These are phyloP conservation scores for Mystacornis crossleyi DNA, from an alignment of 2,113 vertebrate species.

Conservation along the genomic window DNA sequence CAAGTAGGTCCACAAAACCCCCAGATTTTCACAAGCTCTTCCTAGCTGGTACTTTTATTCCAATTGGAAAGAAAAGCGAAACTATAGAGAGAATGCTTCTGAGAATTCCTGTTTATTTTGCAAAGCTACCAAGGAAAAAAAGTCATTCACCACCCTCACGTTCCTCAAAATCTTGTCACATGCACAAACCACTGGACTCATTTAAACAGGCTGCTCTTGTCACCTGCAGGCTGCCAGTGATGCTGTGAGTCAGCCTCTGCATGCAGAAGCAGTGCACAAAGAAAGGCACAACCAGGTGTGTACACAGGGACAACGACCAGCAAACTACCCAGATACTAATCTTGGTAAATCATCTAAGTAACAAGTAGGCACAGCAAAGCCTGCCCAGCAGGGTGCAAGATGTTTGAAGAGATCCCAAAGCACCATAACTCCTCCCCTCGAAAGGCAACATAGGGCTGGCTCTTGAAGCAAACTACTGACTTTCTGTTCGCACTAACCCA, in stretches of 20 bases:
- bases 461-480: neutral
- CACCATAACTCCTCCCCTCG: accelerated
- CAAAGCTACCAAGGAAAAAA: neutral
- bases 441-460: neutral
- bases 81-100: neutral
- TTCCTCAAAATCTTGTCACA: neutral
- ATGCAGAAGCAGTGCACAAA: neutral
- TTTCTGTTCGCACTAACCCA: neutral
- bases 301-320: neutral
- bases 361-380: neutral
- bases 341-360: neutral
- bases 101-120: neutral
- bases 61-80: neutral
- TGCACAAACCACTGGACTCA: neutral
- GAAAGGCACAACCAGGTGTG: neutral
- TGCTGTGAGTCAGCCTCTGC: neutral
- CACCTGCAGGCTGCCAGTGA: neutral
- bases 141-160: neutral
- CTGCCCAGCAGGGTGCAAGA: neutral
- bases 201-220: neutral
- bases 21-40: neutral
- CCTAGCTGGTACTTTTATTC: neutral
- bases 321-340: neutral
- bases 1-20: neutral
- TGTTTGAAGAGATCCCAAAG: neutral